Conservation (phyloP, 2,113 vertebrate species). For the Calyptomena viridis region DNA sequence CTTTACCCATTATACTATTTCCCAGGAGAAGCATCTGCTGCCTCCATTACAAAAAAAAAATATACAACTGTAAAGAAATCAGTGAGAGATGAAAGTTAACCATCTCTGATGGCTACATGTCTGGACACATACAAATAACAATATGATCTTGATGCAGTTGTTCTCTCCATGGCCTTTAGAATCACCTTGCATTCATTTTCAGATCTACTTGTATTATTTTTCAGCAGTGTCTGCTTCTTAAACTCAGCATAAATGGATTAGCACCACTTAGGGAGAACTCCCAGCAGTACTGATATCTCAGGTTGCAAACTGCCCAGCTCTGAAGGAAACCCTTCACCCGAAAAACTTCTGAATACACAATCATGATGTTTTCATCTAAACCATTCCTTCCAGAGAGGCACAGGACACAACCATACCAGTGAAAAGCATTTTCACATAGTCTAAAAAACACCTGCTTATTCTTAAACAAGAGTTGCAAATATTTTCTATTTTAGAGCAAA, state of each 20-base stretch:
- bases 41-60: background rate
- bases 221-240: background rate
- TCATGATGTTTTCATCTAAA: background rate
- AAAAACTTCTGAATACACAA: background rate
- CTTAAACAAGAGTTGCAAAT: background rate
- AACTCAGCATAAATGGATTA: background rate
- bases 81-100: background rate
- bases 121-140: background rate
- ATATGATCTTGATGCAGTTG: background rate
- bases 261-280: background rate
- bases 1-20: background rate
- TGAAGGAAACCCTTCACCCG: background rate
- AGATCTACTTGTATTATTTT: background rate
- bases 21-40: background rate
- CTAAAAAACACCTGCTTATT: background rate
- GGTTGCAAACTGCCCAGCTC: background rate
- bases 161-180: background rate
- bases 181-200: background rate
- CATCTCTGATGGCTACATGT: background rate
- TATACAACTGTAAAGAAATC: background rate
- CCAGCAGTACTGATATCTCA: background rate
- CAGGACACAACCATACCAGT: background rate
- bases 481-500: background rate
- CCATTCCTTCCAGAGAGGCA: background rate
- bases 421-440: background rate